Conservation (phyloP, 2,113 vertebrate genomes). For the Oncorhynchus clarkii region DNA sequence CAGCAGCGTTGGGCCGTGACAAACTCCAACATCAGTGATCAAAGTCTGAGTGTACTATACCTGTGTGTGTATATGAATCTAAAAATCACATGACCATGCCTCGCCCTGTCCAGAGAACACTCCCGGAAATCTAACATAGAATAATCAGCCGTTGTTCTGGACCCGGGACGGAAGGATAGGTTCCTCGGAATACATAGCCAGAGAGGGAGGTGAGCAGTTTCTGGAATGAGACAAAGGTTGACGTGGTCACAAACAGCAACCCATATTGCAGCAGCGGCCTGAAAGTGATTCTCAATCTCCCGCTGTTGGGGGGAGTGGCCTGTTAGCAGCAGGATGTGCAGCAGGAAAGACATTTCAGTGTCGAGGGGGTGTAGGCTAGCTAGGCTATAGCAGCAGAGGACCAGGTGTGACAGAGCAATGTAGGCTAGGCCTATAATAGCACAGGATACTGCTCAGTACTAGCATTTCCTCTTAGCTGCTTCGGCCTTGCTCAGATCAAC, state of each 20-base stretch:
- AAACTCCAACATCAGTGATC: slow-evolving; percentile 35
- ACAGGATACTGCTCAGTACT: too few species aligned
- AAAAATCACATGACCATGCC: slow-evolving; percentile 40
- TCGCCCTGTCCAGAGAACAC: slow-evolving; percentile 26
- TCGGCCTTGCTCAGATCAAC: background rate
- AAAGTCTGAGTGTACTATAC: slow-evolving; percentile 37
- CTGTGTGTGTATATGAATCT: slow-evolving; percentile 1
- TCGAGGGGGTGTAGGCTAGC: too few species aligned
- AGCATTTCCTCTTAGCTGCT: too few species aligned
- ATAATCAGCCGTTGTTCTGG: background rate
- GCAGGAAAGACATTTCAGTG: background rate
- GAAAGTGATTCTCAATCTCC: background rate
- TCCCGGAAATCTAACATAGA: slow-evolving; percentile 1
- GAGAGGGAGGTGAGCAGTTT: background rate
- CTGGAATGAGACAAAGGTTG: background rate
- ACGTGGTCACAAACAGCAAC: background rate
- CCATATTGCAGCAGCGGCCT: slow-evolving; percentile 12
- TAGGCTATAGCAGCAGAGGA: background rate
- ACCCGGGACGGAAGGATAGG: background rate
- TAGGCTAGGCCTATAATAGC: too few species aligned
- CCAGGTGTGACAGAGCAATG: background rate
- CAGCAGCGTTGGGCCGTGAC: slow-evolving; percentile 28
- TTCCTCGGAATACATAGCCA: background rate
- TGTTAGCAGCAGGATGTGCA: background rate
- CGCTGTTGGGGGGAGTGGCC: background rate